These are phyloP conservation scores for Agrochola circellaris DNA, from an alignment of 2,888 invertebrate genomes.

Conservation along the genomic window DNA sequence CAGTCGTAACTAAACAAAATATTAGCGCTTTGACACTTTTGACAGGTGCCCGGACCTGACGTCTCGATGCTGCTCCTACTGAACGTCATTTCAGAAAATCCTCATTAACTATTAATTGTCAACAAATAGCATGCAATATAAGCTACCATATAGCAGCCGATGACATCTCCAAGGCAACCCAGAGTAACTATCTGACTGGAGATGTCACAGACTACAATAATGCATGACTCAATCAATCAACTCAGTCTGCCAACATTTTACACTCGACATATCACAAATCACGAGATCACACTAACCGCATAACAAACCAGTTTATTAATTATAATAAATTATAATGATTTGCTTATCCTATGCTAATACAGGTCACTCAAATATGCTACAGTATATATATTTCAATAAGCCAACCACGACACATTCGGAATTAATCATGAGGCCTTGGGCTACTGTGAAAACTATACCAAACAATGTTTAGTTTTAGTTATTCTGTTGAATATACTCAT, in stretches of 20 bases:
- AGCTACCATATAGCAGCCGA: neutral
- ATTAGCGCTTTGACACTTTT: no score
- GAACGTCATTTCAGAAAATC: no score
- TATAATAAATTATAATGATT: slow-evolving; percentile 47
- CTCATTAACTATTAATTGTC: neutral
- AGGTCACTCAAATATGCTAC: slow-evolving; percentile 40
- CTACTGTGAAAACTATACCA: slow-evolving; percentile 44
- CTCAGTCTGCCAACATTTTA: neutral
- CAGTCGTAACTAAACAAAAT: no score
- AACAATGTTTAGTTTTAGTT: slow-evolving; percentile 29
- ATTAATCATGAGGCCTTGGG: slow-evolving; percentile 54
- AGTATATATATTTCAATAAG: slow-evolving; percentile 55
- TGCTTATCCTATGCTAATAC: slow-evolving; percentile 26
- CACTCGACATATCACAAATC: neutral
- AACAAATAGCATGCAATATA: neutral
- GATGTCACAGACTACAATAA: slow-evolving; percentile 18
- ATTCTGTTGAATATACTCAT: slow-evolving; percentile 24
- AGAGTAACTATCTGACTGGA: slow-evolving; percentile 9
- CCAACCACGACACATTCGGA: slow-evolving; percentile 48
- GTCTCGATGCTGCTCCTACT: no score
- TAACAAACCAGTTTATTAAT: slow-evolving; percentile 18
- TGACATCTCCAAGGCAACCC: neutral
- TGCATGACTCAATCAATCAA: slow-evolving; percentile 37
- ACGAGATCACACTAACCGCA: neutral
- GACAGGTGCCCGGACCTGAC: no score